Percentiles rank a stretch among this genome's conserved stretches.
These are phyloP conservation scores for Eupithecia abbreviata DNA, from an alignment of 2,888 invertebrate genomes.

Conservation along the genomic window DNA sequence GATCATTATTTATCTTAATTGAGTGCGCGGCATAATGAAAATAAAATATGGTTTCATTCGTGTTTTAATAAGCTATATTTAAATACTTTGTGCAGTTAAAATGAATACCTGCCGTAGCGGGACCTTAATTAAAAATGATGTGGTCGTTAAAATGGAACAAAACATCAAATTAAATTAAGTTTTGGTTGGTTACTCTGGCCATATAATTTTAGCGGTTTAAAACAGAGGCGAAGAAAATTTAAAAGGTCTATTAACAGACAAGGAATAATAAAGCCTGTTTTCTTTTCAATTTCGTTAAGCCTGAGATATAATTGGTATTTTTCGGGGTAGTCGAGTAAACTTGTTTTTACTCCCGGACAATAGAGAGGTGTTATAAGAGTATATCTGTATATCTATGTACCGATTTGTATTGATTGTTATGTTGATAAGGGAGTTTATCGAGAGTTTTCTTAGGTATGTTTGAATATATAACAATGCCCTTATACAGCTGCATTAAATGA, in stretches of 20 bases:
- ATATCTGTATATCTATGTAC: not conserved
- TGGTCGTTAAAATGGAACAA: constrained; percentile 14
- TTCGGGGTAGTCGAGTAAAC: not conserved
- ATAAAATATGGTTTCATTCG: constrained; percentile 28
- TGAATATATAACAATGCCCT: too few species aligned
- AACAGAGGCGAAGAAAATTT: constrained; percentile 1
- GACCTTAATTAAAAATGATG: constrained; percentile 16
- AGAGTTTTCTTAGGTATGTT: not conserved
- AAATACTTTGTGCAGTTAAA: constrained; percentile 17
- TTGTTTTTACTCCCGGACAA: not conserved
- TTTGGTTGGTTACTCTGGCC: constrained; percentile 9
- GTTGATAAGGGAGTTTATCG: not conserved
- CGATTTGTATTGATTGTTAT: not conserved
- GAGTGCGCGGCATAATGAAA: constrained; percentile 20
- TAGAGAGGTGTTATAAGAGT: not conserved
- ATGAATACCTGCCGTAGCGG: constrained; percentile 11
- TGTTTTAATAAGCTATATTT: constrained; percentile 24
- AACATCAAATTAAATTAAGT: constrained; percentile 12
- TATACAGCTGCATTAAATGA: too few species aligned
- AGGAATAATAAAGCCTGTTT: not conserved
- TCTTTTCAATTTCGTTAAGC: not conserved
- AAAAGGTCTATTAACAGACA: constrained; percentile 4
- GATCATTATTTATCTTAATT: constrained; percentile 28
- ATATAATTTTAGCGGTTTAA: not conserved
- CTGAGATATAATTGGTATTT: not conserved